phyloP scores from a whole-genome alignment of 2,888 invertebrate genomes.

The Stictocephala bisonia region DNA sequence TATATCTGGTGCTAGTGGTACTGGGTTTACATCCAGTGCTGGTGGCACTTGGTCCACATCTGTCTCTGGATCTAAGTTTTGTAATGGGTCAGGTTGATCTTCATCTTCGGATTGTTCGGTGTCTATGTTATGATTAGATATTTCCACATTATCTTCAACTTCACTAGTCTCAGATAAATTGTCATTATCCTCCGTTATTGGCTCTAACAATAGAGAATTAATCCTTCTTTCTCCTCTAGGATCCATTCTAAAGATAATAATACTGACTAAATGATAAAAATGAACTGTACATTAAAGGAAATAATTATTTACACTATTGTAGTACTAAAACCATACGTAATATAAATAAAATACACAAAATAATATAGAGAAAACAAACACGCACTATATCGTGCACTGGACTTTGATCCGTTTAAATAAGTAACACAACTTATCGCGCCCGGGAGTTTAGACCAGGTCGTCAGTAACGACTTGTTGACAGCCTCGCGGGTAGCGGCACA shows the following conservation, averaged over 20 bases:
- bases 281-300: too few species aligned
- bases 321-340: background rate
- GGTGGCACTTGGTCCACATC: too few species aligned
- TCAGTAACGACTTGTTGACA: background rate
- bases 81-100: background rate
- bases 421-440: background rate
- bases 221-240: background rate
- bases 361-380: background rate
- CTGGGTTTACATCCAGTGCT: too few species aligned
- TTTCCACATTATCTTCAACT: background rate
- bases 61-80: too few species aligned
- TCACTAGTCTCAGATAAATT: background rate
- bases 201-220: constrained; percentile 8
- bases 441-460: background rate
- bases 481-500: background rate
- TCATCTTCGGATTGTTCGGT: background rate
- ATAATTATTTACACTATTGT: too few species aligned
- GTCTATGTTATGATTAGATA: background rate
- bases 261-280: too few species aligned
- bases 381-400: background rate
- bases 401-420: background rate
- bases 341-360: background rate
- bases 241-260: background rate
- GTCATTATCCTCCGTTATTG: background rate
- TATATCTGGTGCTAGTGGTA: background rate